These are phyloP conservation scores for Sinodicranocentrus sp. DNA, from an alignment of 2,888 invertebrate species.

Conservation along the genomic window DNA sequence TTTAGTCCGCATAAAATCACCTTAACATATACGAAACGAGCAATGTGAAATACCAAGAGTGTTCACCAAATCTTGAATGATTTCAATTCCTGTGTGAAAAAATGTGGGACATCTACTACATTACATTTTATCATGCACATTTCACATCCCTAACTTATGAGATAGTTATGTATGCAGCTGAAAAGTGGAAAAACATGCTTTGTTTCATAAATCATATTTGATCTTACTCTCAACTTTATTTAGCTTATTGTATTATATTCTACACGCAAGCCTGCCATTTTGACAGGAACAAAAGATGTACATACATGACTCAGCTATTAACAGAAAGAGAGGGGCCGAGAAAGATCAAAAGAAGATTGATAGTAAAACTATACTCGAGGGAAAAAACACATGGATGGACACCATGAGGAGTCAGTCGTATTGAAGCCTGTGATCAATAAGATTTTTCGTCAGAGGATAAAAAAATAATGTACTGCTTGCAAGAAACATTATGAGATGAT, in stretches of 20 bases:
- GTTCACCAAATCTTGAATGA: too few relatives aligned
- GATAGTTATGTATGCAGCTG: slow-evolving; percentile 3
- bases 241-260: slow-evolving; percentile 48
- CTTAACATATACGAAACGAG: too few relatives aligned
- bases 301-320: slow-evolving; percentile 60
- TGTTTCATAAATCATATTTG: slow-evolving; percentile 40
- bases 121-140: too few relatives aligned
- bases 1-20: too few relatives aligned
- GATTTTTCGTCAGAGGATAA: not conserved
- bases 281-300: slow-evolving; percentile 53
- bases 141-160: not conserved
- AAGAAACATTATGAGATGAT: slow-evolving; percentile 22
- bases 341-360: slow-evolving; percentile 35
- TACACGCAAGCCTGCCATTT: slow-evolving; percentile 45
- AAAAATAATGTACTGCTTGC: slow-evolving; percentile 38
- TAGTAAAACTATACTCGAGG: not conserved
- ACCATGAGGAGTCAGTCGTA: slow-evolving; percentile 34
- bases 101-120: too few relatives aligned
- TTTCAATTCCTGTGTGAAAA: too few relatives aligned
- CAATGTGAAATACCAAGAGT: too few relatives aligned
- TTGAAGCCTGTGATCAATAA: slow-evolving; percentile 43
- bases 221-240: slow-evolving; percentile 35
- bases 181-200: slow-evolving; percentile 40
- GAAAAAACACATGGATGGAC: slow-evolving; percentile 2
- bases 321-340: slow-evolving; percentile 33